Conservation (phyloP, 2,113 vertebrate genomes). For the Hippolais icterina region DNA sequence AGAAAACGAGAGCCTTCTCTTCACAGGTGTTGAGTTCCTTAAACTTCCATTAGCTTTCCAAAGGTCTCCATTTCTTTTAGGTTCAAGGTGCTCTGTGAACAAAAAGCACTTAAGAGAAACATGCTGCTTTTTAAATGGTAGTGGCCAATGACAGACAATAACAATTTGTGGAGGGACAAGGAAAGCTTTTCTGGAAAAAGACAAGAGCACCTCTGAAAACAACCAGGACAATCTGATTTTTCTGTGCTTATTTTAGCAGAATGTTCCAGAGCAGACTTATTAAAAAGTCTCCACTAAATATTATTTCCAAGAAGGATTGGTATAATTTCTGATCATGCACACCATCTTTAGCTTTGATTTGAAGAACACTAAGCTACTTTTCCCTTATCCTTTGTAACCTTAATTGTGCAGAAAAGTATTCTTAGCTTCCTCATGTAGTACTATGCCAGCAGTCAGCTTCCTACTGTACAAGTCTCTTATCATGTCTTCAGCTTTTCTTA, state of each 20-base stretch:
- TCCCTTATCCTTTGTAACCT: conserved; percentile 39
- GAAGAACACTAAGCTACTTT: conserved; percentile 11
- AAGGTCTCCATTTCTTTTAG: neutral
- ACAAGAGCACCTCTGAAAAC: neutral
- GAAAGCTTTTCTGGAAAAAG: conserved; percentile 8
- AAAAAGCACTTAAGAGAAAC: conserved; percentile 39
- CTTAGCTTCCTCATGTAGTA: conserved; percentile 23
- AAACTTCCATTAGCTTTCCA: conserved; percentile 36
- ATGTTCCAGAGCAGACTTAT: neutral
- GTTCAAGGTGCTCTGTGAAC: conserved; percentile 14
- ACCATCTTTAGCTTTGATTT: conserved; percentile 48
- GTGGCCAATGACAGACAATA: conserved; percentile 17
- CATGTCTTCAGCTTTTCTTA: conserved; percentile 35
- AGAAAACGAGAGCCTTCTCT: neutral
- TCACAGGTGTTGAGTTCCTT: conserved; percentile 10
- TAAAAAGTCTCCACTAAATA: neutral
- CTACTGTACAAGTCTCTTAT: conserved; percentile 29
- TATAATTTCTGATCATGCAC: neutral
- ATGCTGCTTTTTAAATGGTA: neutral
- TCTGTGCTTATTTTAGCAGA: conserved; percentile 13
- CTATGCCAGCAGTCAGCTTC: conserved; percentile 4
- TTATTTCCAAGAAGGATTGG: neutral
- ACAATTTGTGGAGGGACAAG: conserved; percentile 12
- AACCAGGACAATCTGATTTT: neutral
- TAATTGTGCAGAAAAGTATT: conserved; percentile 54